A percentile compares a stretch with the other conserved stretches of the same genome.
Conservation (phyloP, 2,113 vertebrate species). For the Phodopus roborovskii region DNA sequence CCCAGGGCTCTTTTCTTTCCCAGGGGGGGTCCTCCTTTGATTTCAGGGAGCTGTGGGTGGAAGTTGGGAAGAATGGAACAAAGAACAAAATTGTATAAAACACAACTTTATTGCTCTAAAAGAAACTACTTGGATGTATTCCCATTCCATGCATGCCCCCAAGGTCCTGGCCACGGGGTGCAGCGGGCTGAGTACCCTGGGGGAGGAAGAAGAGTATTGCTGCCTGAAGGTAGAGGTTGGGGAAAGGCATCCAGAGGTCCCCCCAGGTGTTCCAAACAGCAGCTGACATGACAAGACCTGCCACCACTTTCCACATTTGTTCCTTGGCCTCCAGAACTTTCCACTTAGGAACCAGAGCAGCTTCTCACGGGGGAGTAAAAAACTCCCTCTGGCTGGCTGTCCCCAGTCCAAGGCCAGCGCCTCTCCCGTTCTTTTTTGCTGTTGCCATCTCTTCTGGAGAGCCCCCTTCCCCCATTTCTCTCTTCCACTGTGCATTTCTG, state of each 20-base stretch:
- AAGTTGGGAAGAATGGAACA: background rate
- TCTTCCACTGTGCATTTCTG: background rate
- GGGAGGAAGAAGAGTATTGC: background rate
- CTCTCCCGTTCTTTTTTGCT: background rate
- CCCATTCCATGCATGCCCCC: background rate
- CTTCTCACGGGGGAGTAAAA: background rate
- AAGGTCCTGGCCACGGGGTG: background rate
- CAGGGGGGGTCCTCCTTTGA: background rate
- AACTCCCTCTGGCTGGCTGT: background rate
- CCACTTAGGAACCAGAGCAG: background rate
- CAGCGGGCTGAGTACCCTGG: background rate
- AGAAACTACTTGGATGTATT: background rate
- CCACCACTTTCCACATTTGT: background rate
- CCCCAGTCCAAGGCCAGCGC: background rate
- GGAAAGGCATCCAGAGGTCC: background rate
- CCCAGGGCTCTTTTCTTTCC: background rate
- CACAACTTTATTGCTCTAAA: slow-evolving; percentile 66
- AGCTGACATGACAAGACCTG: background rate
- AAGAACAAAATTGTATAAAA: slow-evolving; percentile 60
- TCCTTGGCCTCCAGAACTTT: background rate
- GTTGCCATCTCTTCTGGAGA: background rate
- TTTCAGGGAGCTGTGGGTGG: background rate
- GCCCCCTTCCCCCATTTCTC: background rate
- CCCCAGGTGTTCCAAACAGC: background rate
- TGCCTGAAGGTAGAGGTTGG: background rate